phyloP scores from a whole-genome alignment of 2,797 vertebrate genomes.

The Rhynchonycteris naso region DNA sequence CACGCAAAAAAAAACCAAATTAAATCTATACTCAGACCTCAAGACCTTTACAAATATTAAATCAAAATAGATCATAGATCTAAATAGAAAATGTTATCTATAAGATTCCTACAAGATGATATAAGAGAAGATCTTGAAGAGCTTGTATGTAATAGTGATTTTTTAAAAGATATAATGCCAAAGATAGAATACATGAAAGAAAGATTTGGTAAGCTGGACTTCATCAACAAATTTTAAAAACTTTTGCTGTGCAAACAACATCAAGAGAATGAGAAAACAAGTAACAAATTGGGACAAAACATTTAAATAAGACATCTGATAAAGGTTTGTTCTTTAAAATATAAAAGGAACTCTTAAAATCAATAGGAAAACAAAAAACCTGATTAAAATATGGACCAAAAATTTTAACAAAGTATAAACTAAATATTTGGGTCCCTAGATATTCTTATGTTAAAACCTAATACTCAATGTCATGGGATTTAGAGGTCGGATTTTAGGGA shows the following conservation, averaged over 20 bases:
- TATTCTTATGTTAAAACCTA: neutral
- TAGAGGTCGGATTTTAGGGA: neutral
- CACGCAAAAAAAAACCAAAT: neutral
- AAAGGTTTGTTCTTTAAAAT: neutral
- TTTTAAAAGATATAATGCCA: neutral
- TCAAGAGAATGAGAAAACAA: neutral
- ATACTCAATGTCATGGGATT: neutral
- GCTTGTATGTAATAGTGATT: neutral
- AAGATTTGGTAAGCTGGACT: neutral
- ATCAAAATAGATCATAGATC: neutral
- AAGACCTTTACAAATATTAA: neutral
- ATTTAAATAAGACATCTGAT: neutral
- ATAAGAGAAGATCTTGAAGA: neutral
- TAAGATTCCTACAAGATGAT: neutral
- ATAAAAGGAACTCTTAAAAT: neutral
- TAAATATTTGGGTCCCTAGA: neutral
- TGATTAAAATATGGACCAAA: neutral
- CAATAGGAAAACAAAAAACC: neutral
- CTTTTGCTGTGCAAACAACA: neutral
- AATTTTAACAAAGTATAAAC: neutral
- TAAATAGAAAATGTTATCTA: neutral
- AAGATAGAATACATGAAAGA: neutral
- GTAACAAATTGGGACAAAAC: neutral
- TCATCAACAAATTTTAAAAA: neutral
- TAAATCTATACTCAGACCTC: neutral